These are phyloP conservation scores for Clarias macrocephalus DNA, from an alignment of 2,113 vertebrate species.

Conservation along the genomic window DNA sequence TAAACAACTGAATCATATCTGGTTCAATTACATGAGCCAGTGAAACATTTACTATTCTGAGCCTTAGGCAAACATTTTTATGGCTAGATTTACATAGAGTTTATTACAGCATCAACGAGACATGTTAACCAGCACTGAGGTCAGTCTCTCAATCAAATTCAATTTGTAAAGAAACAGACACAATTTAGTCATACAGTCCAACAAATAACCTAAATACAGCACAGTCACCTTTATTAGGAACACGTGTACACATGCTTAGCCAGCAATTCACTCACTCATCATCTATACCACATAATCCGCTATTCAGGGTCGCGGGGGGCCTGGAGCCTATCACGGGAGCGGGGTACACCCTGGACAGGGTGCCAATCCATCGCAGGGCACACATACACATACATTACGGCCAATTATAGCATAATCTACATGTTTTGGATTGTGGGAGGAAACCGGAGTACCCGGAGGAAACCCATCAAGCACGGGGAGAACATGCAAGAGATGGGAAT, in stretches of 20 bases:
- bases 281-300: too few relatives aligned
- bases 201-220: background rate
- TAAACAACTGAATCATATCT: slow-evolving; percentile 21
- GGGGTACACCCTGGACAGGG: too few relatives aligned
- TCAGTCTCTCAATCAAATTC: background rate
- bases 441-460: too few relatives aligned
- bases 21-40: slow-evolving; percentile 22
- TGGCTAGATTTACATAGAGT: background rate
- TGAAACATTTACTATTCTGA: slow-evolving; percentile 17
- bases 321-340: too few relatives aligned
- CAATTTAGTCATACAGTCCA: background rate
- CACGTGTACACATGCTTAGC: background rate
- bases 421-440: too few relatives aligned
- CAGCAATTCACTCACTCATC: background rate
- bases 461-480: too few relatives aligned
- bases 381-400: too few relatives aligned
- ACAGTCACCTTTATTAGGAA: background rate
- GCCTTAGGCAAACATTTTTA: slow-evolving; percentile 26
- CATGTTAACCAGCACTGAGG: background rate
- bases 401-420: too few relatives aligned
- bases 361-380: too few relatives aligned
- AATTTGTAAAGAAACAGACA: background rate
- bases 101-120: slow-evolving; percentile 9
- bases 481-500: too few relatives aligned
- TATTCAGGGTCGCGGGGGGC: too few relatives aligned